Conservation (phyloP, 1,140 invertebrate species). For the Phenacoccus solenopsis region DNA sequence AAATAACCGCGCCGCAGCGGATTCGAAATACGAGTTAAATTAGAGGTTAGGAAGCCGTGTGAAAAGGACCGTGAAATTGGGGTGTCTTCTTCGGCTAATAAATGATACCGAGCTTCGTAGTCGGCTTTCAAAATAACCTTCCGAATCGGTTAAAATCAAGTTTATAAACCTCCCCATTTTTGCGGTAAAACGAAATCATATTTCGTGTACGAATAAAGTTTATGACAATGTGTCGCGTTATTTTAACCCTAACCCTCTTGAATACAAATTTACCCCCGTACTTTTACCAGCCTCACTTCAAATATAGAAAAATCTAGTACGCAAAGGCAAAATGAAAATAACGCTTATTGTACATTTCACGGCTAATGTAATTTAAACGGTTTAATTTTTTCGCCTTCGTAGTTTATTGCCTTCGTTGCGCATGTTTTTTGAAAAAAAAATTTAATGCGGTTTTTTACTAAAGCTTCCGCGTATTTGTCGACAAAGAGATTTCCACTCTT, state of each 20-base stretch:
- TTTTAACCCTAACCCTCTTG: conserved; percentile 17
- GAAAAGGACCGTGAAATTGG: conserved; percentile 14
- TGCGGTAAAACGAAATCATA: conserved; percentile 9
- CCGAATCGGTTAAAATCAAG: conserved; percentile 8
- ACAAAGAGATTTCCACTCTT: too few species aligned
- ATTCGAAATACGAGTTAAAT: not conserved
- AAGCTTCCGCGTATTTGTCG: too few species aligned
- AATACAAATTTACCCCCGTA: conserved; percentile 9
- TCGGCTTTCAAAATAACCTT: conserved; percentile 9
- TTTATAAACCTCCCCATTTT: conserved; percentile 13
- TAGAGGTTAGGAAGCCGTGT: not conserved
- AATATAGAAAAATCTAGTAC: not conserved
- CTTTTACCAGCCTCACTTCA: not conserved
- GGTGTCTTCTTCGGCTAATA: conserved; percentile 10
- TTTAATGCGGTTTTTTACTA: too few species aligned
- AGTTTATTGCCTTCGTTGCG: not conserved
- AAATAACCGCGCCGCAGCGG: too few species aligned
- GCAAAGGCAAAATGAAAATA: conserved; percentile 9
- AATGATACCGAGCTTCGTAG: not conserved
- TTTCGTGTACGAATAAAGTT: conserved; percentile 5
- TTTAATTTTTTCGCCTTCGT: conserved; percentile 8
- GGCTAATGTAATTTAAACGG: conserved; percentile 6
- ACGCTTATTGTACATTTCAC: conserved; percentile 17
- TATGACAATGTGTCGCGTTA: conserved; percentile 15
- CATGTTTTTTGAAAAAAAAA: not conserved